phyloP scores from a whole-genome alignment of 2,888 invertebrate species.

The Carpatolechia fugitivella region DNA sequence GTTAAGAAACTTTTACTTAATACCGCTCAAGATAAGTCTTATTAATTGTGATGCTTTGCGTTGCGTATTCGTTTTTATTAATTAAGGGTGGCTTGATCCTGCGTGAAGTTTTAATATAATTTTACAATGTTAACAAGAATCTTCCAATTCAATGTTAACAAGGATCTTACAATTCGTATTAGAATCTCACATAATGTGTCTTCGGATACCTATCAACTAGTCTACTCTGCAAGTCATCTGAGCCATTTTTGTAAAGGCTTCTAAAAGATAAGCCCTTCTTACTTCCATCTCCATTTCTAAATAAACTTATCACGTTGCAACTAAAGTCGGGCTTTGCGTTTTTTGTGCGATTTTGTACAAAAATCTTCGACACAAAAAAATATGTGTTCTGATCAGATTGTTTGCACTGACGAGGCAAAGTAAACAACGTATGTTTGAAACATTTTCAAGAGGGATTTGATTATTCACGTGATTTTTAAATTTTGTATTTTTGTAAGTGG shows the following conservation, averaged over 20 bases:
- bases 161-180: too few relatives aligned
- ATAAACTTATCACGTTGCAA: conserved; percentile 72
- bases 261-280: conserved; percentile 44
- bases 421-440: conserved; percentile 33
- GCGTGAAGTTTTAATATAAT: too few relatives aligned
- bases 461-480: background rate
- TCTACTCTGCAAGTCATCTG: too few relatives aligned
- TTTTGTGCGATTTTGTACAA: conserved; percentile 64
- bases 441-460: background rate
- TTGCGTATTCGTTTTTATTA: too few relatives aligned
- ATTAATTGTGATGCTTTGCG: too few relatives aligned
- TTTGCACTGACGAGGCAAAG: conserved; percentile 63
- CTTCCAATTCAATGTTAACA: too few relatives aligned
- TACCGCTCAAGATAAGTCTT: too few relatives aligned
- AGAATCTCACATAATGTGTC: too few relatives aligned
- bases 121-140: too few relatives aligned
- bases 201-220: too few relatives aligned
- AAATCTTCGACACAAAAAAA: conserved; percentile 56
- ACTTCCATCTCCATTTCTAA: conserved; percentile 60
- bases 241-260: conserved; percentile 1
- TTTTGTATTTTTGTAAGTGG: background rate
- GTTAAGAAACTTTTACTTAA: too few relatives aligned
- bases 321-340: conserved; percentile 53
- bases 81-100: too few relatives aligned
- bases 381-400: conserved; percentile 51